Percentiles rank a stretch among this genome's conserved stretches.
Evolutionary conservation across 2,113 vertebrate species (phyloP).

Genomic region (Isurus oxyrinchus): DNA sequence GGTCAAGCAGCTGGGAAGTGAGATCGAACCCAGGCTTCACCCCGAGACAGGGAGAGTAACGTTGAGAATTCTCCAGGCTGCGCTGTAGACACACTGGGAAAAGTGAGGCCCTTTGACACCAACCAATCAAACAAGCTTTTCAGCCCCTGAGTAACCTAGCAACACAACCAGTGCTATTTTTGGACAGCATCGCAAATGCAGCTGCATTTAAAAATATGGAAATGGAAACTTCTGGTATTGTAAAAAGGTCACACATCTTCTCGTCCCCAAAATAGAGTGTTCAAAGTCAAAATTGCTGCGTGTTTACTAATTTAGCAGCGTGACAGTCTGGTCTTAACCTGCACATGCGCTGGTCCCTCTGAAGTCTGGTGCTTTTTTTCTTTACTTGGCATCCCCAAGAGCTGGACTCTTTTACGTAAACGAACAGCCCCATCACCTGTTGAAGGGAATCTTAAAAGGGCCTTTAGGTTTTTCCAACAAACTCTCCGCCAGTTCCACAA

Average conservation of each 20-base stretch:
- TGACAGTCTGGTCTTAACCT: not conserved
- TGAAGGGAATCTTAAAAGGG: no score
- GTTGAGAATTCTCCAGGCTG: no score
- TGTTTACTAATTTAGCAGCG: not conserved
- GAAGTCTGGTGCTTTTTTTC: no score
- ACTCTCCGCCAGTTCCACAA: not conserved
- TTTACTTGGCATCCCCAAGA: no score
- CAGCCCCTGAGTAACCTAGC: not conserved
- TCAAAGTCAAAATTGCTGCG: not conserved
- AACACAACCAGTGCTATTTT: slow-evolving; percentile 18
- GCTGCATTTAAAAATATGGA: not conserved
- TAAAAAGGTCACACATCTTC: not conserved
- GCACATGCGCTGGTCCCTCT: not conserved
- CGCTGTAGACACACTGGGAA: not conserved
- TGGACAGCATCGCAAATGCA: not conserved
- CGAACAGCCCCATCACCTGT: no score
- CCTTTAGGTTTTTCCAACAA: no score
- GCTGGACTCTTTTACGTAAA: no score
- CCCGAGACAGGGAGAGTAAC: not conserved
- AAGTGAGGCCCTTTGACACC: not conserved
- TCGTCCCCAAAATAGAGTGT: not conserved
- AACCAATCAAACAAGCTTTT: not conserved
- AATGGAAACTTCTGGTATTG: not conserved
- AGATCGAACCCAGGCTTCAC: not conserved
- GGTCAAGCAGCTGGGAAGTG: not conserved